These are phyloP conservation scores for Agrotis puta DNA, from an alignment of 2,888 invertebrate genomes.

Conservation along the genomic window DNA sequence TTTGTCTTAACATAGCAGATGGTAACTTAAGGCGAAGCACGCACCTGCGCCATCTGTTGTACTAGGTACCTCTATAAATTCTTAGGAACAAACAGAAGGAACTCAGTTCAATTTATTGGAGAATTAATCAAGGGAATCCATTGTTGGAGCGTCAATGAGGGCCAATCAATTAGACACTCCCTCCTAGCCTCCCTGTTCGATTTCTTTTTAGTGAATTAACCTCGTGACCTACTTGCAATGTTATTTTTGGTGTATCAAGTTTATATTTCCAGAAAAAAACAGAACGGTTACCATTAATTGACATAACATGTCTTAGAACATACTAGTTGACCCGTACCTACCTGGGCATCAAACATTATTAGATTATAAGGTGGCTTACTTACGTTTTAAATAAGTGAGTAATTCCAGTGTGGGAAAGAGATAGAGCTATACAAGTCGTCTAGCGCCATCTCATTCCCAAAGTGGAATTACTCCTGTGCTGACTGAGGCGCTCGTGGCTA, in stretches of 20 bases:
- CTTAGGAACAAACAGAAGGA: slow-evolving; percentile 54
- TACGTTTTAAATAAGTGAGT: no score
- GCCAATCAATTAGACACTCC: slow-evolving; percentile 74
- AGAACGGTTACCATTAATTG: not conserved
- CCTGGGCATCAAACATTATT: no score
- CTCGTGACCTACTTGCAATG: slow-evolving; percentile 43
- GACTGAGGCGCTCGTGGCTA: no score
- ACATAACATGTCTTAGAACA: not conserved
- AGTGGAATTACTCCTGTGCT: no score
- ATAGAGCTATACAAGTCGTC: no score
- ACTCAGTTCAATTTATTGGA: slow-evolving; percentile 65
- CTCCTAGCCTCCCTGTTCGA: slow-evolving; percentile 33
- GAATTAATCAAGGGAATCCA: slow-evolving; percentile 72
- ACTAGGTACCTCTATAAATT: slow-evolving; percentile 58
- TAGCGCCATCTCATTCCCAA: no score
- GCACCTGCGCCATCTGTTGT: slow-evolving; percentile 55
- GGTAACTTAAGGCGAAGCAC: slow-evolving; percentile 38
- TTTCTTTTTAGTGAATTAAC: slow-evolving; percentile 39
- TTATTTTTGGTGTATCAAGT: not conserved
- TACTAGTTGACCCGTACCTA: no score
- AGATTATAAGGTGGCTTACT: no score
- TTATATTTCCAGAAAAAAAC: not conserved
- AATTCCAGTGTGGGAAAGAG: no score
- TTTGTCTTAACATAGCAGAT: slow-evolving; percentile 30
- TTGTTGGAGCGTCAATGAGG: slow-evolving; percentile 70